Evolutionary conservation across 2,113 vertebrate genomes (phyloP), one percentile per base, ranked within the genome.

Genomic region (Sitta europaea): DNA sequence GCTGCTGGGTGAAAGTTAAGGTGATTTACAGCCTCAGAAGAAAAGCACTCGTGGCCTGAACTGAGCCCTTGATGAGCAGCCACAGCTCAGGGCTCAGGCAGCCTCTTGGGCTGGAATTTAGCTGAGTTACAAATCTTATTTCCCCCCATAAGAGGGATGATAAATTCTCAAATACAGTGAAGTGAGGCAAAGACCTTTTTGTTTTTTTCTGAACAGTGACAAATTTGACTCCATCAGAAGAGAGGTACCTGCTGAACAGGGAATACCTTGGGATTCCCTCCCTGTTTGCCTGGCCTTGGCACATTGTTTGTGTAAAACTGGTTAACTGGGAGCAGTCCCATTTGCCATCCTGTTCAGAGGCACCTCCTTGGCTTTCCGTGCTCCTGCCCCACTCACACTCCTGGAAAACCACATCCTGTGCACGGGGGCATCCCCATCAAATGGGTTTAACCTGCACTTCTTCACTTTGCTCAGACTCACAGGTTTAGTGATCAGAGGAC

Each of bases 341-440:
- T 36, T 4, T 11, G 27, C 24, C 50, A 27, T 1, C 38, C 19
- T 9, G 16, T 28, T 51, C 10, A 20, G 35, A 35, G 40, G n/a
- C 62, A 28, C 43, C 6, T 16, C 43, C 43, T 15, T 15, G 54
- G 54, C 43, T 65, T 5, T 68, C 58, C 28, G 48, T 29, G 54
- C 74, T 63, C 2, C 70, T 72, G 53, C 8, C 35, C 61, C 25
- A 1, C 50, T 59, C 2, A 0, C 1, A 0, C 42, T 45, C 47
- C 57, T 71, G 12, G 42, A 53, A n/a, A 73, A 16, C 10, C 59
- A 8, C 59, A 7, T 33, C 38, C 58, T 51, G 35, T 8, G 0
- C 65, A 8, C 15, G 2, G 15, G 38, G 65, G 29, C n/a, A 5
- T 35, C 72, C 36, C 54, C 27, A 12, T 28, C 25, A 18, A 38